phyloP scores from a whole-genome alignment of 2,113 vertebrate genomes.

The Leuciscus idus region DNA sequence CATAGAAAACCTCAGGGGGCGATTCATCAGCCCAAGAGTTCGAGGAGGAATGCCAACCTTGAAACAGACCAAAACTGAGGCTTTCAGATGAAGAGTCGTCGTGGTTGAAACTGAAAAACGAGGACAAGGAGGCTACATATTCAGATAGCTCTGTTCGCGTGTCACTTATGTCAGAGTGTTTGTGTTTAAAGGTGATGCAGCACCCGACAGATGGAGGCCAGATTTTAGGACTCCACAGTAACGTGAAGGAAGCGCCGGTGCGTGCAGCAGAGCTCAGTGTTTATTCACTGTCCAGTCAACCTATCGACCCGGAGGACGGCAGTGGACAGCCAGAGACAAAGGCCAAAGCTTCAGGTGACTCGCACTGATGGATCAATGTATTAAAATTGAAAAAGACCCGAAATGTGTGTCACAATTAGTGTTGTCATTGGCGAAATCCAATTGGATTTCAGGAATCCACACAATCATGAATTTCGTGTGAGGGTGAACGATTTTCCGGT shows the following conservation, averaged over 20 bases:
- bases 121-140: neutral
- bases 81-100: neutral
- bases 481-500: no score
- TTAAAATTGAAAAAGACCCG: neutral
- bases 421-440: neutral
- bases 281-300: conserved; percentile 67
- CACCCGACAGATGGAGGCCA: conserved; percentile 66
- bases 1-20: neutral
- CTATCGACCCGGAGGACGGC: conserved; percentile 64
- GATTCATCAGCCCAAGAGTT: neutral
- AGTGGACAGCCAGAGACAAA: conserved; percentile 56
- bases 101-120: neutral
- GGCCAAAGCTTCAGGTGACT: conserved; percentile 67
- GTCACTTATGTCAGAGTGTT: conserved; percentile 17
- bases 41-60: neutral
- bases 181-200: conserved; percentile 65
- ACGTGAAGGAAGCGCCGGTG: conserved; percentile 65
- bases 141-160: conserved; percentile 11
- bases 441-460: neutral
- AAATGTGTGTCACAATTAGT: neutral
- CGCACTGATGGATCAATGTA: neutral
- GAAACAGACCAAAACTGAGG: neutral
- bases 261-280: conserved; percentile 68
- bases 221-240: conserved; percentile 69
- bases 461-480: no score